These are phyloP conservation scores for Cryptus viduatorius DNA, from an alignment of 2,888 invertebrate genomes.

Conservation along the genomic window DNA sequence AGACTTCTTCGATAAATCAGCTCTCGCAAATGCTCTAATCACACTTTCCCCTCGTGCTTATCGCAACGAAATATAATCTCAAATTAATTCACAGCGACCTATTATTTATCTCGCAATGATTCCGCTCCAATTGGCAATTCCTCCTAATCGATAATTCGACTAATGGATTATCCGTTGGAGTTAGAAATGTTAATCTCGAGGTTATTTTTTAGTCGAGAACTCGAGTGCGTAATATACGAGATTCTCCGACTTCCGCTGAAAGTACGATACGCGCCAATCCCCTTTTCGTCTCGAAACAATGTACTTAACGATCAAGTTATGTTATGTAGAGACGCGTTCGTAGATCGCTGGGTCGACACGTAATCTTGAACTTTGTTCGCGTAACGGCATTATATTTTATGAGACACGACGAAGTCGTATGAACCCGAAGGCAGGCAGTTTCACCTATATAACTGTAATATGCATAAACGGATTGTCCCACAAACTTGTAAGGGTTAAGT, in stretches of 20 bases:
- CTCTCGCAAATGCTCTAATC: neutral
- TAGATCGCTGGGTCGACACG: slow-evolving; percentile 66
- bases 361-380: slow-evolving; percentile 82
- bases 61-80: neutral
- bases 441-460: slow-evolving; percentile 81
- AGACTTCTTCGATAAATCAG: slow-evolving; percentile 2
- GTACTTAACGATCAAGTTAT: slow-evolving; percentile 43
- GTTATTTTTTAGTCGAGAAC: neutral
- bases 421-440: slow-evolving; percentile 74
- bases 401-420: slow-evolving; percentile 82
- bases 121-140: neutral
- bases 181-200: neutral
- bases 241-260: neutral
- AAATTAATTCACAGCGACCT: neutral
- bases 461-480: slow-evolving; percentile 85
- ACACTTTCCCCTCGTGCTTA: neutral
- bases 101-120: neutral
- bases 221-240: neutral
- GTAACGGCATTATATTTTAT: slow-evolving; percentile 82
- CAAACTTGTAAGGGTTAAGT: slow-evolving; percentile 85
- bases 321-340: slow-evolving; percentile 10
- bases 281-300: slow-evolving; percentile 22
- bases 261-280: neutral
- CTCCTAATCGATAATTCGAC: neutral
- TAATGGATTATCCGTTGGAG: no score